These are phyloP conservation scores for Temnothorax ravouxi DNA, from an alignment of 2,888 invertebrate genomes.

Conservation along the genomic window DNA sequence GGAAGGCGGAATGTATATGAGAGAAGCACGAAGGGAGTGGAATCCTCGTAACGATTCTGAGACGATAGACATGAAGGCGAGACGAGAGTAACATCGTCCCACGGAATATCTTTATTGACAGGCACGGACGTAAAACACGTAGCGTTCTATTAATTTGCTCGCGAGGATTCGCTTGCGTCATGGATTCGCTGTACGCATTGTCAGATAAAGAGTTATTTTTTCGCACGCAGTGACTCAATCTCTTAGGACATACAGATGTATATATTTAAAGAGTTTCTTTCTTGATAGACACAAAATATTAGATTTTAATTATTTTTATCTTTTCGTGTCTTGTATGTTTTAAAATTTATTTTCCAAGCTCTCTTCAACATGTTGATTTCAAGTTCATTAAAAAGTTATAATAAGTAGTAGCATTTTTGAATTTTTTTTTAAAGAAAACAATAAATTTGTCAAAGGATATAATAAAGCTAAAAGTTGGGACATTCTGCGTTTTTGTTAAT, in stretches of 20 bases:
- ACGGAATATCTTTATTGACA: conserved; percentile 48
- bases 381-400: not conserved
- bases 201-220: not conserved
- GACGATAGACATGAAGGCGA: conserved; percentile 41
- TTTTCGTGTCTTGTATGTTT: not conserved
- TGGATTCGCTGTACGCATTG: not conserved
- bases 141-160: conserved; percentile 36
- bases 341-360: not conserved
- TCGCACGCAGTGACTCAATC: not conserved
- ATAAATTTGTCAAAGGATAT: not conserved
- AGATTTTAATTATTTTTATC: conserved; percentile 12
- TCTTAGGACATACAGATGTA: not conserved
- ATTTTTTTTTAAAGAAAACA: not conserved
- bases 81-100: conserved; percentile 41
- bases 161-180: not conserved
- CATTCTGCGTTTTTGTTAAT: not conserved
- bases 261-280: not conserved
- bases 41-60: conserved; percentile 49
- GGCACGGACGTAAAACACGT: conserved; percentile 32
- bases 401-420: not conserved
- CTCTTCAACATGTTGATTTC: not conserved
- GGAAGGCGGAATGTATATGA: conserved; percentile 8
- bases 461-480: not conserved
- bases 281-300: not conserved
- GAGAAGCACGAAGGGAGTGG: conserved; percentile 32